Evolutionary conservation across 2,888 invertebrate genomes (phyloP).

Genomic region (Nemotelus pantherinus): DNA sequence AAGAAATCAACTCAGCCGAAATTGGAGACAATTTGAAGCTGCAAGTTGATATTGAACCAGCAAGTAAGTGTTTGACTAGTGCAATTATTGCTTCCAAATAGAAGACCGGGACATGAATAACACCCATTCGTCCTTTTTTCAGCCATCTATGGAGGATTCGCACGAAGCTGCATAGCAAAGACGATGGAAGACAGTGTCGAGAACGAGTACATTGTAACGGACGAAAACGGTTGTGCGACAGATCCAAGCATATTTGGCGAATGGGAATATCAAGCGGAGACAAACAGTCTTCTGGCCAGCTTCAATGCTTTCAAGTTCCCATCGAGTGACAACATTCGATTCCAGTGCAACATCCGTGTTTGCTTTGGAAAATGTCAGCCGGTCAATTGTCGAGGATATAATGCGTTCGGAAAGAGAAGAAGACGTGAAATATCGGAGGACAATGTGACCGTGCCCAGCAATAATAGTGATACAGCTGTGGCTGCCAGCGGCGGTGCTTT

Average conservation of each 20-base stretch:
- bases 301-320: slow-evolving; percentile 97
- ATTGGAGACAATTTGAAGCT: slow-evolving; percentile 90
- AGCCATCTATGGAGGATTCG: slow-evolving; percentile 94
- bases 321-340: slow-evolving; percentile 90
- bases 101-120: neutral
- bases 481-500: slow-evolving; percentile 68
- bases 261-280: slow-evolving; percentile 89
- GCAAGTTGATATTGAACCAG: slow-evolving; percentile 85
- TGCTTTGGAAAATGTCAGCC: slow-evolving; percentile 96
- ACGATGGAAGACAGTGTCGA: slow-evolving; percentile 89
- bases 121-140: slow-evolving; percentile 13
- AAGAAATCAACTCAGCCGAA: slow-evolving; percentile 89
- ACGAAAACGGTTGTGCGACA: slow-evolving; percentile 92
- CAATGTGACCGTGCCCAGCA: slow-evolving; percentile 55
- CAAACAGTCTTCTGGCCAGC: slow-evolving; percentile 84
- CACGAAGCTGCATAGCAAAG: slow-evolving; percentile 91
- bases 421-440: slow-evolving; percentile 68
- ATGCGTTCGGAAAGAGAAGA: slow-evolving; percentile 87
- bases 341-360: slow-evolving; percentile 95
- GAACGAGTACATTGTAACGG: slow-evolving; percentile 91
- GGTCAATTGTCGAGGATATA: slow-evolving; percentile 90
- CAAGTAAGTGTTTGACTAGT: slow-evolving; percentile 66
- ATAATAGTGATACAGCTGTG: slow-evolving; percentile 67
- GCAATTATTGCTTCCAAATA: neutral
- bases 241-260: slow-evolving; percentile 93